Conservation (phyloP, 1,140 invertebrate genomes). For the Onthophagus taurus region DNA sequence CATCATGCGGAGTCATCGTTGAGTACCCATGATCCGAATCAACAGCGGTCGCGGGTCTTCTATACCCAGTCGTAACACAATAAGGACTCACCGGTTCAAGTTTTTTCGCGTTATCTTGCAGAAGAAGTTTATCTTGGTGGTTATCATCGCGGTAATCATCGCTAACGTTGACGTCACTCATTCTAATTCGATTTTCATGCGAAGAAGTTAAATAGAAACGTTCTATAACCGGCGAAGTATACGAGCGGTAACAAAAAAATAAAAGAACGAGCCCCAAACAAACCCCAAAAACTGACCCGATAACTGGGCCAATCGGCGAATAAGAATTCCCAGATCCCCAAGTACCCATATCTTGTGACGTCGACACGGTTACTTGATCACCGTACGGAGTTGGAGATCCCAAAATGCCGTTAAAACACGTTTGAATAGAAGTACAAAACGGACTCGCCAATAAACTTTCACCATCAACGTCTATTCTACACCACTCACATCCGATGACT, state of each 20-base stretch:
- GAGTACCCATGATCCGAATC: slow-evolving; percentile 92
- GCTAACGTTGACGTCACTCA: slow-evolving; percentile 34
- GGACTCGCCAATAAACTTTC: slow-evolving; percentile 54
- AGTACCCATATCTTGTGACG: slow-evolving; percentile 35
- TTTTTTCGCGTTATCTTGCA: slow-evolving; percentile 41
- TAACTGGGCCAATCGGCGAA: slow-evolving; percentile 52
- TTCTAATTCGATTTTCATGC: slow-evolving; percentile 39
- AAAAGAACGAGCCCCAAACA: slow-evolving; percentile 51
- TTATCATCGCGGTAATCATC: slow-evolving; percentile 45
- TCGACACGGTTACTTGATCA: slow-evolving; percentile 41
- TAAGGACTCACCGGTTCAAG: slow-evolving; percentile 74
- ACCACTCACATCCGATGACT: slow-evolving; percentile 86
- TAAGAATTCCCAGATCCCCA: slow-evolving; percentile 46
- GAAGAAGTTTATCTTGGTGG: slow-evolving; percentile 51
- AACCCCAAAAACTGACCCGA: slow-evolving; percentile 51
- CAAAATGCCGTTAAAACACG: slow-evolving; percentile 78
- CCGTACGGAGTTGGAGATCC: slow-evolving; percentile 75
- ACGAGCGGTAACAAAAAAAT: slow-evolving; percentile 55
- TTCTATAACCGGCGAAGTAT: slow-evolving; percentile 44
- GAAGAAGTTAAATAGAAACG: slow-evolving; percentile 42
- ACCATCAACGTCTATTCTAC: slow-evolving; percentile 67
- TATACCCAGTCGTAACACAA: slow-evolving; percentile 70
- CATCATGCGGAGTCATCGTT: slow-evolving; percentile 88
- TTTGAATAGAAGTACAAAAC: slow-evolving; percentile 68
- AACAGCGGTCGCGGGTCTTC: slow-evolving; percentile 66